Conservation (phyloP, 2,888 invertebrate species). For the Peribatodes rhomboidaria region DNA sequence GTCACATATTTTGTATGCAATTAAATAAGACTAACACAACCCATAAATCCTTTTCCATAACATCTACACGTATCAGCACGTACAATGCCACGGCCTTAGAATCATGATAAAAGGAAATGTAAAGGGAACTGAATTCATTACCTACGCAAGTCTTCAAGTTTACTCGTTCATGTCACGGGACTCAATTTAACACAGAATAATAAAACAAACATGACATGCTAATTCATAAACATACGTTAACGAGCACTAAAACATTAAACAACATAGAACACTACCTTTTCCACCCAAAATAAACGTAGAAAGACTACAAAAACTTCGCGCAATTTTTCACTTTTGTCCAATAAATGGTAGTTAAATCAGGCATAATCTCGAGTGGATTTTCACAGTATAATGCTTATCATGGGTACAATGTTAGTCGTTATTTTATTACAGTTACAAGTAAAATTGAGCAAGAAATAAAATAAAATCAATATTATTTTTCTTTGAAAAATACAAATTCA, state of each 20-base stretch:
- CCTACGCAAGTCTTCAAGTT: constrained; percentile 16
- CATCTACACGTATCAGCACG: constrained; percentile 4
- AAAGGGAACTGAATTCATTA: constrained; percentile 23
- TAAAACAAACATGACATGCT: constrained; percentile 24
- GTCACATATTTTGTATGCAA: not conserved
- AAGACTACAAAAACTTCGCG: constrained; percentile 44
- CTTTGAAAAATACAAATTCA: constrained; percentile 43
- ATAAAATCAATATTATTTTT: constrained; percentile 65
- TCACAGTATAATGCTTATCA: constrained; percentile 49
- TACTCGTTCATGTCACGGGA: constrained; percentile 36
- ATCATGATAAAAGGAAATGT: constrained; percentile 13
- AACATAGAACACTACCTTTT: constrained; percentile 48
- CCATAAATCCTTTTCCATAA: constrained; percentile 2
- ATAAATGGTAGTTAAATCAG: constrained; percentile 48
- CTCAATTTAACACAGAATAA: constrained; percentile 23
- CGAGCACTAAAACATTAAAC: constrained; percentile 40
- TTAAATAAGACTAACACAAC: constrained; percentile 7
- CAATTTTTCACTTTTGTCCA: constrained; percentile 48
- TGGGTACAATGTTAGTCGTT: constrained; percentile 40
- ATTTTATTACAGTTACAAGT: constrained; percentile 36
- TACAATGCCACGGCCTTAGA: constrained; percentile 28
- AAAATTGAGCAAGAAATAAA: constrained; percentile 48
- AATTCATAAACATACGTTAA: constrained; percentile 22
- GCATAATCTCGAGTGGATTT: constrained; percentile 57
- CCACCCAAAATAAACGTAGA: constrained; percentile 40